Conservation (phyloP, 2,113 vertebrate species). For the Eurystomus gularis region DNA sequence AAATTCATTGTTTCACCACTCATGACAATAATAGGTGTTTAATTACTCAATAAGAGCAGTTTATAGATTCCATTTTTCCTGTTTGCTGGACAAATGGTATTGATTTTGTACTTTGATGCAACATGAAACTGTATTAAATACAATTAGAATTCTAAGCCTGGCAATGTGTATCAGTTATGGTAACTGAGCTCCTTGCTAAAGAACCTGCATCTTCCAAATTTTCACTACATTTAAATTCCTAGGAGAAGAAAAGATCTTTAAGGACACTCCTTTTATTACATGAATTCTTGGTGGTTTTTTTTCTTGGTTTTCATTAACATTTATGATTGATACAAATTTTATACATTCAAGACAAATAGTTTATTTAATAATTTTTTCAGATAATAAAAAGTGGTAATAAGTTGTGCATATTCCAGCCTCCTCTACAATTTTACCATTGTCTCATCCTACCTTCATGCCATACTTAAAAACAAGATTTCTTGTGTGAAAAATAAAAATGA, state of each 20-base stretch:
- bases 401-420: neutral
- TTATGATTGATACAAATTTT: constrained; percentile 12
- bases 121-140: constrained; percentile 94
- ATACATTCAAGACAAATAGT: neutral
- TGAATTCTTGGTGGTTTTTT: neutral
- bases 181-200: constrained; percentile 61
- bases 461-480: constrained; percentile 21
- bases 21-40: constrained; percentile 99
- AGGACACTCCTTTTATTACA: constrained; percentile 36
- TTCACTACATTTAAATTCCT: constrained; percentile 13
- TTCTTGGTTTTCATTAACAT: neutral
- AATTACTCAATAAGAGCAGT: constrained; percentile 99
- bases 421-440: constrained; percentile 15
- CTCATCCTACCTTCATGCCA: neutral
- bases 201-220: constrained; percentile 35
- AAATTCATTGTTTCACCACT: constrained; percentile 95
- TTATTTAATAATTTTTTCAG: constrained; percentile 1
- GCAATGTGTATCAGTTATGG: constrained; percentile 76
- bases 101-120: constrained; percentile 92
- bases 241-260: constrained; percentile 3
- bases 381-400: neutral
- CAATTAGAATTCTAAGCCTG: constrained; percentile 86
- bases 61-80: constrained; percentile 96
- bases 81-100: constrained; percentile 93
- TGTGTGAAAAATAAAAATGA: constrained; percentile 49